Base-by-base conservation (phyloP, 1,140 invertebrate genomes). In the Nomia melanderi region DNA sequence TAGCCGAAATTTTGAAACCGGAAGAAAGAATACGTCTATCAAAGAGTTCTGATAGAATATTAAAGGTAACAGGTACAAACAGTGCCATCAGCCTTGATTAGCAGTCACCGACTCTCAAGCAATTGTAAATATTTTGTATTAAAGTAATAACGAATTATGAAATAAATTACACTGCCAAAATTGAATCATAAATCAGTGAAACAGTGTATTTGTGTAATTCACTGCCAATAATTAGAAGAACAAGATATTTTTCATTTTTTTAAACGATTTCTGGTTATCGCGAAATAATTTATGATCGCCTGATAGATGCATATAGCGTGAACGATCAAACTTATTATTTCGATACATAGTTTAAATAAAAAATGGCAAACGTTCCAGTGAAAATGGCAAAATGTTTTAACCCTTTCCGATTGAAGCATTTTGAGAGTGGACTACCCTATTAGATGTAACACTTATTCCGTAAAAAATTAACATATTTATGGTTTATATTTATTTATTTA, bases 51-150 rank as follows among this genome's bases (percentile, higher is more conserved):
- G 90, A 91, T 65, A 92, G 90, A 71, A 85, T 91, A 73, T 87
- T 91, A 66, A 92, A 92, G 90, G 69, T 87, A 70, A 85, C 90
- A 67, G 87, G 88, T 78, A 91, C 90, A 82, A 91, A 90, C 83
- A 91, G 89, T 91, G 88, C 90, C 89, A 90, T 92, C 84, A 91
- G 90, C 88, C 90, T 92, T 90, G 91, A 92, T 77, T 92, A 91
- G 81, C 89, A 87, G 72, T 87, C 86, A 74, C 83, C 53, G 71
- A 86, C 80, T 71, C 78, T 85, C 81, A 80, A 84, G 83, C 78
- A 88, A 85, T 81, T 91, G 86, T 92, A 91, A 77, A 92, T 91
- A 92, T 90, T 91, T 92, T 91, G 86, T 91, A 90, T 89, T 77
- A 87, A 87, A 84, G 66, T 83, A 83, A 86, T 87, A 87, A 79